Evolutionary conservation across 64 coral and sea anemone species (phyloP), one percentile per base, ranked within the genome.

Genomic region (Hydrozoanthus tunicans): DNA sequence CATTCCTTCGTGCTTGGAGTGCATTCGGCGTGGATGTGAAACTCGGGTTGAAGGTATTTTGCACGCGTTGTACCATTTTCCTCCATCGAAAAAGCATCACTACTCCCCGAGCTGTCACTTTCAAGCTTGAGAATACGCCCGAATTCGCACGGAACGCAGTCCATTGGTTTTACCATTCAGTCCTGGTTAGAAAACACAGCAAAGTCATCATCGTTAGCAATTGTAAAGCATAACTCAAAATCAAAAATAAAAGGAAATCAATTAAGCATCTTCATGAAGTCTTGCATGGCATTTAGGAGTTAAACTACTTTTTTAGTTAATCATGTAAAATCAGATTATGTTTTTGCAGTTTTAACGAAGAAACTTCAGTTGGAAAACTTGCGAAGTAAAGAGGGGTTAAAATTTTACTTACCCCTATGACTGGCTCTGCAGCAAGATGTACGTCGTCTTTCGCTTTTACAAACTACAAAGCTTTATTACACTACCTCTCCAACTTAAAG

Each of bases 51-150:
- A 58, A 73, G 53, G 13, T 88, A 88, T 3, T 60, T 26, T 65
- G 12, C 26, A 60, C 51, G 80, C 32, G 12, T 58, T 59, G 55
- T 2, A 17, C 20, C 70, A 26, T 23, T 73, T 20, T 88, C 69
- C 53, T 74, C 55, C 56, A 59, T 43, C 12, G 73, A n/a, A 15
- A 59, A 32, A 58, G 51, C 1, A 61, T 56, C 43, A 25, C 20
- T 61, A 56, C 10, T 75, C 59, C 53, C 55, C 12, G 57, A 74
- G 58, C 32, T 51, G 11, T 59, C 84, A 88, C 51, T 88, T 12
- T 88, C 70, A 43, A 75, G 51, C 25, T 63, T 26, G 7, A 88
- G 84, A 56, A 88, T 74, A 88, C 68, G 70, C 68, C 84, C 84
- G 69, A 88, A 61, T 10, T 88, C 69, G 20, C 25, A 26, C 56